These are phyloP conservation scores for Archips crataeganus DNA, from an alignment of 2,888 invertebrate genomes.

Conservation along the genomic window DNA sequence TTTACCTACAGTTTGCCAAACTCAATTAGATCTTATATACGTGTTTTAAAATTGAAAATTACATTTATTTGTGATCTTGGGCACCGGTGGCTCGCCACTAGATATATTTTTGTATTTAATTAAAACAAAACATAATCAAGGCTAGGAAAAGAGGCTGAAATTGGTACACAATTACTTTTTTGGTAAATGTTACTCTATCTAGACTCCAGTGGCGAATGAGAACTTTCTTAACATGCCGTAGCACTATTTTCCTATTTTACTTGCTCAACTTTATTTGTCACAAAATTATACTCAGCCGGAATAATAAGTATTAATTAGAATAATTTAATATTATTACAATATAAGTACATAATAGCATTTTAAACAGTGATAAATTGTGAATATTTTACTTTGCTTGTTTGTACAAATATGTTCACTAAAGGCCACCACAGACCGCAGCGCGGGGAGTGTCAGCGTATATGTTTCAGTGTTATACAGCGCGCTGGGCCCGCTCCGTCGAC, in stretches of 20 bases:
- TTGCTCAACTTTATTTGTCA: slow-evolving; percentile 23
- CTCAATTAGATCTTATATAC: not conserved
- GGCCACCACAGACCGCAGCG: too few species aligned
- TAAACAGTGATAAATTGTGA: slow-evolving; percentile 24
- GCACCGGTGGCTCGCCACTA: not conserved
- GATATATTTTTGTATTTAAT: not conserved
- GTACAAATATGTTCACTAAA: slow-evolving; percentile 10
- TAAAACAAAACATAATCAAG: not conserved
- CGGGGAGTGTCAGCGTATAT: too few species aligned
- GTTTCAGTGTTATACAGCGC: too few species aligned
- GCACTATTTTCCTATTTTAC: not conserved
- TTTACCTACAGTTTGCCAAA: slow-evolving; percentile 9
- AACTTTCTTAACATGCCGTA: not conserved
- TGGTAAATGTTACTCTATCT: not conserved
- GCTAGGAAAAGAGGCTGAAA: not conserved
- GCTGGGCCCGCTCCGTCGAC: too few species aligned
- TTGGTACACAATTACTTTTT: not conserved
- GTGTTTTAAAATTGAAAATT: not conserved
- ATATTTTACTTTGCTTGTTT: slow-evolving; percentile 7
- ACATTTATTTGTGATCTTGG: not conserved
- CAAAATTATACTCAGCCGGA: slow-evolving; percentile 27
- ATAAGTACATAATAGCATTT: slow-evolving; percentile 29
- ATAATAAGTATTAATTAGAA: slow-evolving; percentile 28
- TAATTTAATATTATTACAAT: slow-evolving; percentile 9
- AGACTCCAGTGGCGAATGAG: not conserved